Evolutionary conservation across 2,888 invertebrate genomes (phyloP).

Genomic region (Erebia ligea): DNA sequence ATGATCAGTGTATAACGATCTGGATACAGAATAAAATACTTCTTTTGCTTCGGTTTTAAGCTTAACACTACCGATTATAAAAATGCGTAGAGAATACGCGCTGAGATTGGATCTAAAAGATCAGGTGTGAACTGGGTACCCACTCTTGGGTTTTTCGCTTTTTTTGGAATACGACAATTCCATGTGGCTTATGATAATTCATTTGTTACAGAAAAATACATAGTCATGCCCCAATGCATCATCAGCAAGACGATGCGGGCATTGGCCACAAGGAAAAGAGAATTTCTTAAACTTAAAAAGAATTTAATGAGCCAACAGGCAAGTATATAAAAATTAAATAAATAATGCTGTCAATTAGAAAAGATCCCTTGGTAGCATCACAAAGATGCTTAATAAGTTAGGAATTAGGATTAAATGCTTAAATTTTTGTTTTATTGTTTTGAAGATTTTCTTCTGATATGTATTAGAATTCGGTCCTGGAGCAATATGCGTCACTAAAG

Average conservation of each 20-base stretch:
- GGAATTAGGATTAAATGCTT: too few relatives aligned
- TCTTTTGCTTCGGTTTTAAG: too few relatives aligned
- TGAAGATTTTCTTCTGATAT: neutral
- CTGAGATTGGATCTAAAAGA: neutral
- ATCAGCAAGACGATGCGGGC: conserved; percentile 57
- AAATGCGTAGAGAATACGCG: neutral
- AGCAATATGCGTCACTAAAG: conserved; percentile 61
- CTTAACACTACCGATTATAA: too few relatives aligned
- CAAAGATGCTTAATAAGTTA: too few relatives aligned
- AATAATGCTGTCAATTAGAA: too few relatives aligned
- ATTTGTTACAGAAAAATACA: conserved; percentile 54
- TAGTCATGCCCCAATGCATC: conserved; percentile 56
- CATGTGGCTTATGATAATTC: neutral
- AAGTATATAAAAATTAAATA: conserved; percentile 31
- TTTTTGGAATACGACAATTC: too few relatives aligned
- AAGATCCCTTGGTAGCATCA: too few relatives aligned
- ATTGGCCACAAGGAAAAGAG: conserved; percentile 66
- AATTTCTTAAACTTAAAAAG: conserved; percentile 65
- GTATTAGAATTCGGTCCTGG: conserved; percentile 61
- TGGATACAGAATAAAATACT: too few relatives aligned
- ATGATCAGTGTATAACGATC: too few relatives aligned
- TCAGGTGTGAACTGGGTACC: neutral
- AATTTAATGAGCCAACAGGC: conserved; percentile 63
- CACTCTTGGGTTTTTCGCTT: neutral
- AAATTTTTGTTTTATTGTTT: too few relatives aligned